These are phyloP conservation scores for Oreochromis grahami DNA, from an alignment of 2,797 vertebrate genomes.

Conservation along the genomic window DNA sequence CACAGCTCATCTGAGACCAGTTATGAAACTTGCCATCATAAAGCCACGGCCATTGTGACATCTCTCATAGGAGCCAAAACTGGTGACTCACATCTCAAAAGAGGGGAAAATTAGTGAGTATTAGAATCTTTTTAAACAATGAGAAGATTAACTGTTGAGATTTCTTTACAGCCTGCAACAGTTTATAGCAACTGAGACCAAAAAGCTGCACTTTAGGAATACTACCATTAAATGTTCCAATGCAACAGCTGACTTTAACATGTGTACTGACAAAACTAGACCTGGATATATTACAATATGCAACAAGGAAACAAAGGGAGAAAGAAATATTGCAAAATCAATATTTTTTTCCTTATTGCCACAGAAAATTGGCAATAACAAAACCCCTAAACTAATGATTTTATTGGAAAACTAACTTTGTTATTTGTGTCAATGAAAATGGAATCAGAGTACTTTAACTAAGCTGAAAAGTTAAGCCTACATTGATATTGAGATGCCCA, in stretches of 20 bases:
- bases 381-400: background rate
- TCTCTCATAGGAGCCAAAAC: background rate
- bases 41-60: background rate
- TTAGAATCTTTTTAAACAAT: background rate
- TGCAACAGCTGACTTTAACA: background rate
- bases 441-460: background rate
- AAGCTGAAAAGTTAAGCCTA: background rate
- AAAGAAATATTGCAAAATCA: background rate
- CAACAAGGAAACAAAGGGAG: background rate
- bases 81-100: background rate
- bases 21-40: background rate
- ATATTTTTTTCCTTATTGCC: background rate
- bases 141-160: background rate
- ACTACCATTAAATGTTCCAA: background rate
- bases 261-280: background rate
- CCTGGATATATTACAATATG: background rate
- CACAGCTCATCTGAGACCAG: background rate
- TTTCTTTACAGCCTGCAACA: background rate
- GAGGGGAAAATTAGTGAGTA: background rate
- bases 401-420: background rate
- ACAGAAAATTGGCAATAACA: background rate
- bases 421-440: background rate
- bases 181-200: background rate
- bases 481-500: rapidly evolving
- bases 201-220: rapidly evolving